Percentiles rank a stretch among this genome's conserved stretches.
Evolutionary conservation across 2,113 vertebrate species (phyloP).

Genomic region (Hippocampus guttulatus): DNA sequence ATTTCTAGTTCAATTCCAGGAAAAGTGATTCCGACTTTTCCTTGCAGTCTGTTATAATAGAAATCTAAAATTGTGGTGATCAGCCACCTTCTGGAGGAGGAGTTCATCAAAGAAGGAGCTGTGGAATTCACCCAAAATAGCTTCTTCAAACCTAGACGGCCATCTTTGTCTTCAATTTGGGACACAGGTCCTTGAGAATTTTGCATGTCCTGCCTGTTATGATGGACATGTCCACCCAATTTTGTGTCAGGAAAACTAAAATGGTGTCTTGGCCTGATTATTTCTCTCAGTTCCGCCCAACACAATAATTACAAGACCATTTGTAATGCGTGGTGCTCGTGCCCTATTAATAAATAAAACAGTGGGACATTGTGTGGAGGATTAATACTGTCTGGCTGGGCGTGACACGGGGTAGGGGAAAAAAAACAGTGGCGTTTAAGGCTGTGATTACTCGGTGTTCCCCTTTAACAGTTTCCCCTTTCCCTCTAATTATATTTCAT

Average conservation of each 20-base stretch:
- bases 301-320: conserved; percentile 25
- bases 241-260: neutral
- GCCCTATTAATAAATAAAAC: conserved; percentile 20
- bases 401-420: conserved; percentile 32
- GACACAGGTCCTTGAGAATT: neutral
- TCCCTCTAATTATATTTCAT: conserved; percentile 72
- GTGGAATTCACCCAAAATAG: neutral
- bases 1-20: neutral
- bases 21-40: neutral
- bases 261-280: neutral
- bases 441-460: conserved; percentile 60
- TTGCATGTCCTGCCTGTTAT: neutral
- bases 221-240: neutral
- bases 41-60: neutral
- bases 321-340: neutral
- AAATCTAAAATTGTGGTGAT: neutral
- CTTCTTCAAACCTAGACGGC: neutral
- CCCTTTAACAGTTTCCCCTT: conserved; percentile 64
- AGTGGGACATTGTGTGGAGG: conserved; percentile 26
- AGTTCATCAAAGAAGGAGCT: neutral
- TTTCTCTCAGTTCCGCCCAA: neutral
- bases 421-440: conserved; percentile 58
- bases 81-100: neutral
- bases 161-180: neutral
- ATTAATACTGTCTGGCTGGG: conserved; percentile 47